Evolutionary conservation across 2,113 vertebrate species (phyloP).

Genomic region (Protomyctophum bolini): DNA sequence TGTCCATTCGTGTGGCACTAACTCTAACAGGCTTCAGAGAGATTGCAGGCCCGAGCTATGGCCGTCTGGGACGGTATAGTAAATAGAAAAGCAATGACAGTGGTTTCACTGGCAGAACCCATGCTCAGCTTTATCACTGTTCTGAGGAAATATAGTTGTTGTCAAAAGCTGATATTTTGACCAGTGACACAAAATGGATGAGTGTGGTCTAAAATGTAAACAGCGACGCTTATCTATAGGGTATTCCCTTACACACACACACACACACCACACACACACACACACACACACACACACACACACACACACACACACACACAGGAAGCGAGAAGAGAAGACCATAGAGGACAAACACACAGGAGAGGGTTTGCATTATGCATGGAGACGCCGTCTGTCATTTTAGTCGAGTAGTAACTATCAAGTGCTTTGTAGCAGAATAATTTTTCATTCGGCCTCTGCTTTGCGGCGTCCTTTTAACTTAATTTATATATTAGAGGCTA

Average conservation of each 20-base stretch:
- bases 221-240: constrained; percentile 62
- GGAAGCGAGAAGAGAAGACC: no score
- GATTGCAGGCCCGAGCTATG: constrained; percentile 79
- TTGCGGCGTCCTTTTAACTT: constrained; percentile 15
- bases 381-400: constrained; percentile 42
- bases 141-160: constrained; percentile 79
- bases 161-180: constrained; percentile 78
- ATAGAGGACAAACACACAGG: not conserved
- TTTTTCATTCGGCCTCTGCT: constrained; percentile 34
- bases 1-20: constrained; percentile 80
- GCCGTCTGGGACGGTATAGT: constrained; percentile 73
- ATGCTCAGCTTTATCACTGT: constrained; percentile 74
- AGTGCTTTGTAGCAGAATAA: constrained; percentile 31
- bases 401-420: constrained; percentile 38
- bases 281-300: no score
- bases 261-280: no score
- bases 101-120: constrained; percentile 77
- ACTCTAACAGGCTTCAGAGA: constrained; percentile 83
- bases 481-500: not conserved
- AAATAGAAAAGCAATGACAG: constrained; percentile 82
- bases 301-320: no score
- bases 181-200: constrained; percentile 72
- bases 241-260: not conserved
- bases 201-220: constrained; percentile 68
- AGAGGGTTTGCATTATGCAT: constrained; percentile 57